phyloP scores from a whole-genome alignment of 1,140 invertebrate genomes.

The Pogonomyrmex barbatus region DNA sequence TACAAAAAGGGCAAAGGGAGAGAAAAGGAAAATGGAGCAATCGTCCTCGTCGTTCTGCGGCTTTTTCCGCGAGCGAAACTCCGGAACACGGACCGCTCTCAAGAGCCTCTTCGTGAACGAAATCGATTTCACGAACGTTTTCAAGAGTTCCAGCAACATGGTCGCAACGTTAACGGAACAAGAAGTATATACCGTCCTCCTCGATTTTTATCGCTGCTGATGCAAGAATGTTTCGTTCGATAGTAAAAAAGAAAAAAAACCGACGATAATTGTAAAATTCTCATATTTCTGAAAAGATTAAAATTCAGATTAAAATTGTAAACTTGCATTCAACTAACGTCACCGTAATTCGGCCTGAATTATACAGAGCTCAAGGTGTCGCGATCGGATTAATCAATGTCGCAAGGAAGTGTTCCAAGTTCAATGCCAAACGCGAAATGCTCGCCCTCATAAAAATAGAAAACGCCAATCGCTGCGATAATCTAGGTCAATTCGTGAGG shows the following conservation, averaged over 20 bases:
- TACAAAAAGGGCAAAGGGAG: slow-evolving; percentile 7
- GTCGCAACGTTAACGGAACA: slow-evolving; percentile 45
- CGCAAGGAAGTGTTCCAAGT: slow-evolving; percentile 62
- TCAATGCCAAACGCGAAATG: slow-evolving; percentile 61
- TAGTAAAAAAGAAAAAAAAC: slow-evolving; percentile 10
- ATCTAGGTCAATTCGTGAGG: slow-evolving; percentile 57
- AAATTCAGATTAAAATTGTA: background rate
- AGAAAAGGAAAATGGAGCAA: slow-evolving; percentile 31
- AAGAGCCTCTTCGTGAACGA: slow-evolving; percentile 36
- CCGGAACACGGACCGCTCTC: background rate
- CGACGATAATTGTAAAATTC: background rate
- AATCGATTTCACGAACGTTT: slow-evolving; percentile 63
- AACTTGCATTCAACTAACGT: slow-evolving; percentile 14
- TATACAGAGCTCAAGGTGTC: background rate
- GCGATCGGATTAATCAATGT: slow-evolving; percentile 13
- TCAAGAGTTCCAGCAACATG: slow-evolving; percentile 50
- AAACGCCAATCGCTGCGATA: slow-evolving; percentile 44
- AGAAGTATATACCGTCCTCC: slow-evolving; percentile 30
- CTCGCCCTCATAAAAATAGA: slow-evolving; percentile 61
- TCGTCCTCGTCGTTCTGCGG: slow-evolving; percentile 10
- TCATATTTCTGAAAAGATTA: background rate
- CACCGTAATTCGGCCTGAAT: slow-evolving; percentile 17
- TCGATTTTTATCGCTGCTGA: slow-evolving; percentile 25
- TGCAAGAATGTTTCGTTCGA: slow-evolving; percentile 19
- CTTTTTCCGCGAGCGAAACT: slow-evolving; percentile 41